These are phyloP conservation scores for Teinopalpus imperialis DNA, from an alignment of 2,888 invertebrate species.

Conservation along the genomic window DNA sequence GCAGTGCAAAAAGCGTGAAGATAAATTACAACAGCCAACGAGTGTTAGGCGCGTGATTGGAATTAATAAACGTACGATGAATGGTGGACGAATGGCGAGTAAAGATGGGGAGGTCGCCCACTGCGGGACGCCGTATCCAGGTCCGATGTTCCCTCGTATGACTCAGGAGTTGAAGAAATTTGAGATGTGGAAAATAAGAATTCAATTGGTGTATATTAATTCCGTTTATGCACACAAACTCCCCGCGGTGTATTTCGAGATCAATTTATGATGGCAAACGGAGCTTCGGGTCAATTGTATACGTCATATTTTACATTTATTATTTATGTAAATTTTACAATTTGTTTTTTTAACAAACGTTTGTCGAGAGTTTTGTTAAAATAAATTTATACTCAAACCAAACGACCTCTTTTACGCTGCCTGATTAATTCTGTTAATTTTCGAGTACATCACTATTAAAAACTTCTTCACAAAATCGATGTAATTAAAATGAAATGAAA, in stretches of 20 bases:
- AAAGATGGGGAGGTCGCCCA: neutral
- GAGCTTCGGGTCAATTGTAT: slow-evolving; percentile 1
- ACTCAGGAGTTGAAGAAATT: neutral
- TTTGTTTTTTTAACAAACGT: too few relatives aligned
- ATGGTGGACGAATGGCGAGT: neutral
- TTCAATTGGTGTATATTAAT: neutral
- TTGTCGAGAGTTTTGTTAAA: neutral
- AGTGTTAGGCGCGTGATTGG: slow-evolving; percentile 8
- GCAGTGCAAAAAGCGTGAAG: slow-evolving; percentile 18
- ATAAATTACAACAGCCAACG: slow-evolving; percentile 7
- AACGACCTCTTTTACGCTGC: too few relatives aligned
- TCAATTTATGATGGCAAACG: slow-evolving; percentile 6
- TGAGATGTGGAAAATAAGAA: neutral
- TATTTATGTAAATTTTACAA: slow-evolving; percentile 10
- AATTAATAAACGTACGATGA: slow-evolving; percentile 12
- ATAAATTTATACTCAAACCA: too few relatives aligned
- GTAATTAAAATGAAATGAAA: too few relatives aligned
- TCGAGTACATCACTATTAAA: too few relatives aligned
- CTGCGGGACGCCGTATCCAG: slow-evolving; percentile 4
- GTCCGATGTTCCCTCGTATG: slow-evolving; percentile 11
- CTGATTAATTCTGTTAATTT: too few relatives aligned
- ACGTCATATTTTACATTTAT: neutral
- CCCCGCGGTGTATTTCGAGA: slow-evolving; percentile 10
- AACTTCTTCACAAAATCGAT: too few relatives aligned
- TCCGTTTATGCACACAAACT: neutral